Evolutionary conservation across 37 sponge, comb jelly and placozoan species (phyloP), one percentile per base, ranked within the genome.

Genomic region (Beroe forskalii): DNA sequence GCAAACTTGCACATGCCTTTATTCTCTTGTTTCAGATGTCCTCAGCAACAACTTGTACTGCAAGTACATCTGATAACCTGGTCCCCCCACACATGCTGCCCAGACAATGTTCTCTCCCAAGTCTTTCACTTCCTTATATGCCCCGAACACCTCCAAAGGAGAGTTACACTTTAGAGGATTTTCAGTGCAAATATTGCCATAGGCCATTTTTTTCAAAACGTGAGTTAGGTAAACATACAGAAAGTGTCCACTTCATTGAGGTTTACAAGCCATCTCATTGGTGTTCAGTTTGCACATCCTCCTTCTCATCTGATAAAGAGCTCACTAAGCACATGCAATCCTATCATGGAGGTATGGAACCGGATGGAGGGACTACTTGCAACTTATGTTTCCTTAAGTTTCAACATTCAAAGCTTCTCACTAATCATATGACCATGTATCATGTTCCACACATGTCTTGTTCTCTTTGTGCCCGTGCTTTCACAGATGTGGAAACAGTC

Each of bases 251-350:
- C 35, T 80, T 80, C 42, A 44, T 44, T 80, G 86, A 80, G 30
- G 86, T 80, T 14, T 80, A 80, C 55, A 80, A 80, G 55, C 86
- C 86, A 22, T 80, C 86, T 48, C 86, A 80, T 27, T 80, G 86
- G 86, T 80, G 86, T 37, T 44, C 86, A 9, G 86, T 80, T 0
- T 80, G 86, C 28, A 41, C 55, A 24, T 44, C 86, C 40, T 44
- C 86, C 24, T 80, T 80, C 31, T 80, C 86, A 6, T 28, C 55
- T 12, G 35, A 44, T 41, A 80, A 80, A 43, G 86, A 80, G 86
- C 86, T 80, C 40, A 44, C 86, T 4, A 41, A 39, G 30, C 86
- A 80, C 86, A 80, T 80, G 86, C 55, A 41, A 23, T 44, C 86
- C 17, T 80, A 80, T 30, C 86, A 80, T 44, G 86, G 55, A n/a